Percentiles rank a stretch among this genome's conserved stretches.
Evolutionary conservation across 2,888 invertebrate species (phyloP).

Genomic region (Chymomyza caudatula): DNA sequence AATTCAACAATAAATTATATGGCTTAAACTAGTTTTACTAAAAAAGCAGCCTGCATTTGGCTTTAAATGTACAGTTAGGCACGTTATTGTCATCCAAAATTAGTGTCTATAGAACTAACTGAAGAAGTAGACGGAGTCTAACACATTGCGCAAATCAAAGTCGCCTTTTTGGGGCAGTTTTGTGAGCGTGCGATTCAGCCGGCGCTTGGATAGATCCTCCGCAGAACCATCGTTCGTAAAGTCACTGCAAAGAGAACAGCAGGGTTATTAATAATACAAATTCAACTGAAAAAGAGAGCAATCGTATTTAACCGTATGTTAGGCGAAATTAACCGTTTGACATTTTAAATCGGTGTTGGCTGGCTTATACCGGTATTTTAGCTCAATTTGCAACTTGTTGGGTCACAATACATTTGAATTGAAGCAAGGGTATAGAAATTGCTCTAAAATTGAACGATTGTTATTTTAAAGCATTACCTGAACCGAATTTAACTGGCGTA

Average conservation of each 20-base stretch:
- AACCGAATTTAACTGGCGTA: background rate
- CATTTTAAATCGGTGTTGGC: conserved; percentile 29
- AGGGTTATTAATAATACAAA: conserved; percentile 9
- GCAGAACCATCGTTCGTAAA: conserved; percentile 79
- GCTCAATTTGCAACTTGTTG: background rate
- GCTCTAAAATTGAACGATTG: background rate
- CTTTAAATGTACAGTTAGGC: conserved; percentile 40
- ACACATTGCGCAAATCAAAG: conserved; percentile 87
- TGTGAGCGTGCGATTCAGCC: conserved; percentile 81
- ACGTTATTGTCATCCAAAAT: conserved; percentile 23
- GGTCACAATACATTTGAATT: background rate
- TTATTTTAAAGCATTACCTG: background rate
- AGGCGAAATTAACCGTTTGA: background rate
- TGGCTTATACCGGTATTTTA: background rate
- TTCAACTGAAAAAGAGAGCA: background rate
- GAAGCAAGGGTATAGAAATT: background rate
- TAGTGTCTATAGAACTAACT: conserved; percentile 82
- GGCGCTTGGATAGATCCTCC: conserved; percentile 81
- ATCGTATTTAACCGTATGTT: background rate
- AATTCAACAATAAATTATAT: conserved; percentile 44
- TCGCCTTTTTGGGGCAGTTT: conserved; percentile 86
- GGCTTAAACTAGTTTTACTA: conserved; percentile 34
- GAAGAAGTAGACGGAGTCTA: conserved; percentile 91
- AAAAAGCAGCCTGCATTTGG: conserved; percentile 6
- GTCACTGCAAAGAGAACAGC: conserved; percentile 75